Evolutionary conservation across 1,140 invertebrate species (phyloP).

Genomic region (Drosophila pandora): DNA sequence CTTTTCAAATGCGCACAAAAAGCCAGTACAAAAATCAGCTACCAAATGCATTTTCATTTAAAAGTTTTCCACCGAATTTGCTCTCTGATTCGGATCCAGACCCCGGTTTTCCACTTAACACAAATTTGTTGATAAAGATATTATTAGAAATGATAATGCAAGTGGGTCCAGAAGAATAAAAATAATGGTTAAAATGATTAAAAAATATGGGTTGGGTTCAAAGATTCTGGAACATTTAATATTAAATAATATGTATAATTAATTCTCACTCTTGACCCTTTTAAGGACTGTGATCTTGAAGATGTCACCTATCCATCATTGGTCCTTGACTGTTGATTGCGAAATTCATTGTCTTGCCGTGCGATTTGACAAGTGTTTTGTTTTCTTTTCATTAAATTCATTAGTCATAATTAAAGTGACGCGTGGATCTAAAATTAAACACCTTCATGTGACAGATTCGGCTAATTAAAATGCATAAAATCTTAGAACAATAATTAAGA

Average conservation of each 20-base stretch:
- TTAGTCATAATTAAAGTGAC: constrained; percentile 74
- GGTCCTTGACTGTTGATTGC: constrained; percentile 24
- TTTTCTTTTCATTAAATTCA: constrained; percentile 39
- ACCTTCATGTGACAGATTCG: constrained; percentile 61
- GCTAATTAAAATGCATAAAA: constrained; percentile 65
- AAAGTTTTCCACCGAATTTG: constrained; percentile 60
- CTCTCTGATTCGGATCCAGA: constrained; percentile 9
- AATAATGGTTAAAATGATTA: not conserved
- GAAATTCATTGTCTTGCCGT: constrained; percentile 56
- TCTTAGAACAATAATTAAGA: constrained; percentile 39
- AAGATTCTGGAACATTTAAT: not conserved
- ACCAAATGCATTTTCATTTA: constrained; percentile 76
- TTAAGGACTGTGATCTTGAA: constrained; percentile 19
- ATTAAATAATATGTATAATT: no score
- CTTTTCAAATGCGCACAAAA: constrained; percentile 59
- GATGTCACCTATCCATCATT: constrained; percentile 22
- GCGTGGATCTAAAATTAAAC: constrained; percentile 70
- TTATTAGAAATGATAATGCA: constrained; percentile 12
- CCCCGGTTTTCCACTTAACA: constrained; percentile 13
- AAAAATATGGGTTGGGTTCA: not conserved
- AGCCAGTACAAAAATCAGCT: constrained; percentile 63
- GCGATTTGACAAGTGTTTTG: constrained; percentile 46
- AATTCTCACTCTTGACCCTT: no score
- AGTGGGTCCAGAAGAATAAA: not conserved
- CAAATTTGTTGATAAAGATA: constrained; percentile 39